A percentile compares a stretch with the other conserved stretches of the same genome.
phyloP scores from a whole-genome alignment of 2,888 invertebrate genomes.

The Folsomia manolachei region DNA sequence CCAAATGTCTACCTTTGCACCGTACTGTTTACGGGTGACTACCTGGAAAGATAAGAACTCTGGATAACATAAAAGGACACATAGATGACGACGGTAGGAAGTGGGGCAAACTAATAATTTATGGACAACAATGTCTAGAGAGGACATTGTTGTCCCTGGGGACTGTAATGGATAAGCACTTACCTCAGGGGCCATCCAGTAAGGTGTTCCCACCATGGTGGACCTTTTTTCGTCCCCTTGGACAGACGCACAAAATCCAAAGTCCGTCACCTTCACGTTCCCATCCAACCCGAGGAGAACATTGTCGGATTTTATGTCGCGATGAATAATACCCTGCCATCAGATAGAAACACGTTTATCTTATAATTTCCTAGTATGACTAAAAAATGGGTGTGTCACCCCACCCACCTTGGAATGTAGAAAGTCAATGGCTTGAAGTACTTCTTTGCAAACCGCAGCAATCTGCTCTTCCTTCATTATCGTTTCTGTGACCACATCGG shows the following conservation, averaged over 20 bases:
- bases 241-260: constrained; percentile 97
- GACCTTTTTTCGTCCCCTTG: constrained; percentile 90
- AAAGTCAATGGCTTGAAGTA: constrained; percentile 82
- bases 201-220: constrained; percentile 91
- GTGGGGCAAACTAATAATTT: too few relatives aligned
- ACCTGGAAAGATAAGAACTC: too few relatives aligned
- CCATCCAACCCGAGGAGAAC: constrained; percentile 91
- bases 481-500: constrained; percentile 89
- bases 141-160: neutral
- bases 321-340: constrained; percentile 76
- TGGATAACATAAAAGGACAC: too few relatives aligned
- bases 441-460: constrained; percentile 88
- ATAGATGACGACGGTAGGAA: too few relatives aligned
- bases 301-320: constrained; percentile 98
- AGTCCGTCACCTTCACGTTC: constrained; percentile 88
- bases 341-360: neutral
- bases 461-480: constrained; percentile 96
- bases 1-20: constrained; percentile 91
- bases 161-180: too few relatives aligned
- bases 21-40: constrained; percentile 87
- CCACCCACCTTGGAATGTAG: constrained; percentile 67
- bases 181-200: constrained; percentile 74
- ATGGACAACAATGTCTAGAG: too few relatives aligned
- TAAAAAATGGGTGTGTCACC: neutral
- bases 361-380: neutral